Base-by-base conservation (phyloP, 2,113 vertebrate species). In the Sula dactylatra region DNA sequence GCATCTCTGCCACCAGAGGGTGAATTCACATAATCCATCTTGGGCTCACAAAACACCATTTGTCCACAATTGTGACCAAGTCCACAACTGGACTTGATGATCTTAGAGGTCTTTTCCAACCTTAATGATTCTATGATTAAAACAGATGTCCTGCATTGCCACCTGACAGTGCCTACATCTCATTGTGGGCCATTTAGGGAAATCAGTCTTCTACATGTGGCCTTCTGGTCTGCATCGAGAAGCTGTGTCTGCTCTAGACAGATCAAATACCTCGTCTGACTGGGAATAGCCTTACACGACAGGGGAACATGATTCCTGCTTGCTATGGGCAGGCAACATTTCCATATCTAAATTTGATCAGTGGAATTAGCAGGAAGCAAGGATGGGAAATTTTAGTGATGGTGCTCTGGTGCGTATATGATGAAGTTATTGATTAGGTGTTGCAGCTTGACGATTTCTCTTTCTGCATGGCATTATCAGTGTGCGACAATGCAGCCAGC, bases 171-270 rank as follows among this genome's bases (percentile, higher is more conserved):
- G 44, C 67, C 45, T 45, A 3, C 42, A 42, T 49, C 52, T 56
- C 13, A 0, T 29, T 16, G 1, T 9, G 0, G 3, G 40, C 56
- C 25, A 2, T 27, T 34, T 3, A 15, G 81, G 69, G 73, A 84
- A 38, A 67, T 31, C 4, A 7, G 18, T 11, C 21, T 58, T 54
- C 29, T 15, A 18, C 1, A 0, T 15, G 29, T 16, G 32, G 25
- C 36, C 72, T 36, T 61, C 55, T 56, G 32, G 7, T 50, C 34
- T 52, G 16, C 40, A 47, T 32, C 56, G 70, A 7, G 7, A 71
- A 45, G 26, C 10, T 1, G 0, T 5, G 8, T 40, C 61, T 50
- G 16, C 47, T 61, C 24, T 2, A 31, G 44, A 3, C 20, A 38
- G 12, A 31, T 36, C 38, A 52, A 29, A 11, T 54, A 6, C 0